A percentile compares a stretch with the other conserved stretches of the same genome.
phyloP scores from a whole-genome alignment of 2,797 vertebrate species.

The Gambusia yucatana region DNA sequence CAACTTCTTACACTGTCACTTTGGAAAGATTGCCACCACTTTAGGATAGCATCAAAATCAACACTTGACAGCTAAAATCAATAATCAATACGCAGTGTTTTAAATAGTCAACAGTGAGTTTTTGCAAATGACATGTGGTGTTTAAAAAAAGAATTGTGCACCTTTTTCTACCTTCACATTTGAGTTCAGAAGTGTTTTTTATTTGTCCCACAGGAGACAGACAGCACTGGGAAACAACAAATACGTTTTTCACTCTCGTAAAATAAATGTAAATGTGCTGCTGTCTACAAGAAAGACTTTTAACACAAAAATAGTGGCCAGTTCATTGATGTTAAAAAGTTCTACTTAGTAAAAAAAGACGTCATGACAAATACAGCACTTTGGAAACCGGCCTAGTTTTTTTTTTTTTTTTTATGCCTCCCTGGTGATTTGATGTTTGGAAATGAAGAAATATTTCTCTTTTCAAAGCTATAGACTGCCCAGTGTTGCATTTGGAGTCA shows the following conservation, averaged over 20 bases:
- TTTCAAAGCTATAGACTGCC: background rate
- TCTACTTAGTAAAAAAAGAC: background rate
- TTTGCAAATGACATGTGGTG: slow-evolving; percentile 1
- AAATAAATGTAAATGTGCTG: background rate
- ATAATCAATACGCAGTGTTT: slow-evolving; percentile 55
- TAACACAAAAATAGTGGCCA: slow-evolving; percentile 1
- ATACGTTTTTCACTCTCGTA: background rate
- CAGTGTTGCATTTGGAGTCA: background rate
- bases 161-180: slow-evolving; percentile 1
- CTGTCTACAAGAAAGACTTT: background rate
- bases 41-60: slow-evolving; percentile 45
- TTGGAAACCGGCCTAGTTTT: background rate
- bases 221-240: background rate
- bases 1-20: slow-evolving; percentile 26
- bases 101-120: slow-evolving; percentile 7
- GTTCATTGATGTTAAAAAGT: background rate
- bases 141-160: slow-evolving; percentile 15
- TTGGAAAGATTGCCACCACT: slow-evolving; percentile 19
- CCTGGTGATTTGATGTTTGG: background rate
- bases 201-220: slow-evolving; percentile 11
- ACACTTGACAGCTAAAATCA: slow-evolving; percentile 53
- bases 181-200: slow-evolving; percentile 20
- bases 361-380: background rate
- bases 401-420: background rate
- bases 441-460: background rate